These are phyloP conservation scores for Chloebia gouldiae DNA, from an alignment of 2,113 vertebrate species.

Conservation along the genomic window DNA sequence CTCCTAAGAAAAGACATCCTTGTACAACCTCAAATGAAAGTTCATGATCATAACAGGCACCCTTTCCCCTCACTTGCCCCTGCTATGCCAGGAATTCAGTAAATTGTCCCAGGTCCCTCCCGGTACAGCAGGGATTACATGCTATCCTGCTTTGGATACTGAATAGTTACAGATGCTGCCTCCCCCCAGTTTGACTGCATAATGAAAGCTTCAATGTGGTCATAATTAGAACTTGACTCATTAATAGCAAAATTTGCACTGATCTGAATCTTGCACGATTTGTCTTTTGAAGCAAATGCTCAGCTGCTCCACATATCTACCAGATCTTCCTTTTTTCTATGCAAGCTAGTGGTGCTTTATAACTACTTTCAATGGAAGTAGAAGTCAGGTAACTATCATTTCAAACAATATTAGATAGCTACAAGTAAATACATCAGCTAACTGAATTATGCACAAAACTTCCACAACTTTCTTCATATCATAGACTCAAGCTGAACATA, in stretches of 20 bases:
- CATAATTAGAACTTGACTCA: background rate
- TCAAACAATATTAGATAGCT: background rate
- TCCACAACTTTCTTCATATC: background rate
- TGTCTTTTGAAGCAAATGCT: background rate
- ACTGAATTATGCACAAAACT: background rate
- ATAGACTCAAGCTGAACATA: background rate
- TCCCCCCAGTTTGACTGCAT: background rate
- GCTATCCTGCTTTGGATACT: background rate
- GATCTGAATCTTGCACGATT: background rate
- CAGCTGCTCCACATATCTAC: background rate
- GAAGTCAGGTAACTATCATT: background rate
- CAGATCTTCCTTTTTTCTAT: background rate
- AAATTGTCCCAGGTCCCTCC: background rate
- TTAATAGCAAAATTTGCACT: background rate
- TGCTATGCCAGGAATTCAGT: background rate
- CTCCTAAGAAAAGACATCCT: background rate
- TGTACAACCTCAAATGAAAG: slow-evolving; percentile 1
- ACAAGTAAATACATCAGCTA: background rate
- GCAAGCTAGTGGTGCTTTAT: background rate
- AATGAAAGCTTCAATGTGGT: background rate
- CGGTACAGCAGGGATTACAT: background rate
- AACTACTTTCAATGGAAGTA: background rate
- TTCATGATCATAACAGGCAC: background rate
- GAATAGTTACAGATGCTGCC: background rate
- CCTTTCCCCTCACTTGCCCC: background rate